Base-by-base conservation (phyloP, 2,888 invertebrate genomes). In the Shargacucullia verbasci region DNA sequence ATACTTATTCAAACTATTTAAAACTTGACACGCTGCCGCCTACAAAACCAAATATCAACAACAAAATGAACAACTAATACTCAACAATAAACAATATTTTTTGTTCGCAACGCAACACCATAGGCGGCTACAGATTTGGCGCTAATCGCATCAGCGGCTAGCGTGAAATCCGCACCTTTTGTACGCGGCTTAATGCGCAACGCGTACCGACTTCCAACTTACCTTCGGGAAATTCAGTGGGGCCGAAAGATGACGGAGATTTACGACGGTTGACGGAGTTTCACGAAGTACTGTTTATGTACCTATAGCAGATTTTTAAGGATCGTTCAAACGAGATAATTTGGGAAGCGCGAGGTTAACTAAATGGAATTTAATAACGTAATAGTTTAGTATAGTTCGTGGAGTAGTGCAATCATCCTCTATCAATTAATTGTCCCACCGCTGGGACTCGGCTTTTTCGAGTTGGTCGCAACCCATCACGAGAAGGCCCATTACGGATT, bases 161-260 rank as follows among this genome's bases (percentile, higher is more conserved):
- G 63, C 79, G 77, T 80, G 53, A 81, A 82, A 77, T 70, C 76
- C 70, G 66, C 53, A 56, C 63, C 55, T 65, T 59, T 59, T 76
- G 69, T 59, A 44, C 27, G 37, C 44, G 9, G 58, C 61, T 59
- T 74, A 74, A 77, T 63, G 53, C 75, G 61, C 27, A 43, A 63
- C 67, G 60, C 62, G 76, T 20, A 50, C 54, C 46, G 66, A 70
- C 48, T 61, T 29, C 54, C 46, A 65, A 61, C 25, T 53, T 59
- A 40, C 44, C 29, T 48, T 67, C 49, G 38, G 49, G 40, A 25
- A 38, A 37, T 8, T 56, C 40, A 20, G 7, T 50, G 10, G 35
- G 53, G 50, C 53, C 67, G 67, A 74, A 52, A 27, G 7, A 15
- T 54, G 41, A 20, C 58, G 48, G 44, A 65, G 53, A 61, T 48